Evolutionary conservation across 2,113 vertebrate genomes (phyloP).

Genomic region (Acanthochromis polyacanthus): DNA sequence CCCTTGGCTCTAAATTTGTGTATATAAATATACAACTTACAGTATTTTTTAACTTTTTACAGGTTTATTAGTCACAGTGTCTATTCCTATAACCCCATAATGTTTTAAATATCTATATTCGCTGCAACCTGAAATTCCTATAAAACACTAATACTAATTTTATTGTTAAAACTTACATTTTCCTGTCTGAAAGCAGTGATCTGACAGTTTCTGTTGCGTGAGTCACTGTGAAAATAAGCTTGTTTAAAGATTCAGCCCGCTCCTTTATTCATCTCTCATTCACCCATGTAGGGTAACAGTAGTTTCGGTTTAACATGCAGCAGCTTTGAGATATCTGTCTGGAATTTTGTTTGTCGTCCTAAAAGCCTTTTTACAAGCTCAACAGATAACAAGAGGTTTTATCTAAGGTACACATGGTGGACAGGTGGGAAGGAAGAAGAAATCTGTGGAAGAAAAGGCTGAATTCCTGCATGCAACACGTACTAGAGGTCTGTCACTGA

Average conservation of each 20-base stretch:
- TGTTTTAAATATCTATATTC: no score
- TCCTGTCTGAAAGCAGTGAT: background rate
- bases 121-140: no score
- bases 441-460: background rate
- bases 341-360: background rate
- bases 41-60: no score
- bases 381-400: background rate
- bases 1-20: no score
- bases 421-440: background rate
- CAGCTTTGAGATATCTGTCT: background rate
- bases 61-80: no score
- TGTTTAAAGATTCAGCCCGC: background rate
- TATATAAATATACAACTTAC: no score
- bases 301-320: slow-evolving; percentile 2
- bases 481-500: no score
- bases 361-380: slow-evolving; percentile 14
- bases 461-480: background rate
- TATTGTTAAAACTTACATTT: no score
- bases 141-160: no score
- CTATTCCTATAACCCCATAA: no score
- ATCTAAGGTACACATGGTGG: background rate
- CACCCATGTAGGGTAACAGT: background rate
- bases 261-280: background rate
- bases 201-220: background rate
- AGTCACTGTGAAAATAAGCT: background rate